Evolutionary conservation across 2,113 vertebrate species (phyloP), one percentile per base, ranked within the genome.

Genomic region (Penelope pileata): DNA sequence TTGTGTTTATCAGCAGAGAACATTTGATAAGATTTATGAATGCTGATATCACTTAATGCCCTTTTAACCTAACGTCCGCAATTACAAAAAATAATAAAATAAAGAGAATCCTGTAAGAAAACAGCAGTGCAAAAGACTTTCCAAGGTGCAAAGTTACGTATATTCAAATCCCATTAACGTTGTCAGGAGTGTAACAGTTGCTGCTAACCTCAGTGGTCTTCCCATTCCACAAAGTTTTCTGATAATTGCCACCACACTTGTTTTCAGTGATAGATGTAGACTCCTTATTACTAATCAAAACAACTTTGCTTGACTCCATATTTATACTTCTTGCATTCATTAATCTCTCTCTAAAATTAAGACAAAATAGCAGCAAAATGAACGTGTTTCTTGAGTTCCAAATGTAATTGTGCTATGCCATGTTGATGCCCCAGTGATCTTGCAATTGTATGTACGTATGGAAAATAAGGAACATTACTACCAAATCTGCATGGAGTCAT

Each of bases 1-100:
- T 40, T 92, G 30, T 91, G 74, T 95, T 95, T 95, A 92, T 91
- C 91, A 93, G 78, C 69, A 88, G 47, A 47, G 82, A 97, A 95
- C 85, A 94, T 95, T 87, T 96, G 93, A 96, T 91, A 90, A 81
- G 59, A 85, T 90, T 92, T 91, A 85, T 34, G 34, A 78, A 64
- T 81, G 79, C 51, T 79, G 90, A 48, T 59, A 80, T 60, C 82
- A n/a, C 23, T 83, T 58, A 91, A 77, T 83, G 42, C 29, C 75
- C 47, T 94, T 94, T 90, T 86, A 96, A 77, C 43, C 34, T 67
- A 51, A 12, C 74, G 47, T 86, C 64, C 76, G 16, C 38, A 70
- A 12, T 12, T 40, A 84, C 32, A 69, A 73, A 77, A 19, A 73
- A 29, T 24, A 74, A 24, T 36, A 27, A 63, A 18, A 58, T 29